phyloP scores from a whole-genome alignment of 2,797 vertebrate genomes.

The Carduelis carduelis region DNA sequence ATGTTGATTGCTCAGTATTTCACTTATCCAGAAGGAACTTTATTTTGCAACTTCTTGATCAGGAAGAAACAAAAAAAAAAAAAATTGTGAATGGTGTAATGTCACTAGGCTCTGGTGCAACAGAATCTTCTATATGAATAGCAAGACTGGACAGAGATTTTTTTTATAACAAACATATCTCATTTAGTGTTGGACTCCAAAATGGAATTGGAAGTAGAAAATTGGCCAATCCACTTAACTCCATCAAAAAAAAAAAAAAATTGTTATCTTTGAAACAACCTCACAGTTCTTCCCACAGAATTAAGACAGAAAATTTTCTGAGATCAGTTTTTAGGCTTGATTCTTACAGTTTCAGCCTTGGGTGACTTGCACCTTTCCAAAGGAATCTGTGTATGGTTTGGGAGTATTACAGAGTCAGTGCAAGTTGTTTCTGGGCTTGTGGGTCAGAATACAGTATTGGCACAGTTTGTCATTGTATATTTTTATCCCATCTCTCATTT shows the following conservation, averaged over 20 bases:
- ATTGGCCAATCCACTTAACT: not conserved
- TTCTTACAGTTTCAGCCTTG: not conserved
- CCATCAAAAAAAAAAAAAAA: not conserved
- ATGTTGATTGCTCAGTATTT: not conserved
- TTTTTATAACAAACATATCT: not conserved
- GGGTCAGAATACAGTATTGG: not conserved
- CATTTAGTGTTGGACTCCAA: not conserved
- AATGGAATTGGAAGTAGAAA: not conserved
- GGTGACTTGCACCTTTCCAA: not conserved
- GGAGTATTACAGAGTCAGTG: not conserved
- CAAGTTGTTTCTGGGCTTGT: not conserved
- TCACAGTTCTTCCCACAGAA: not conserved
- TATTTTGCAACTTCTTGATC: not conserved
- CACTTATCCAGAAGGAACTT: not conserved
- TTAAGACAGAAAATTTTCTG: not conserved
- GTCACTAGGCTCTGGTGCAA: not conserved
- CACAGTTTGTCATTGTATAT: not conserved
- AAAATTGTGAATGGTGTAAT: not conserved
- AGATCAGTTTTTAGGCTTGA: accelerated
- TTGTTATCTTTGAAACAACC: not conserved
- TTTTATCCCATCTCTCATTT: not conserved
- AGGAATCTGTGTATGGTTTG: not conserved
- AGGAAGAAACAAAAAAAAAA: not conserved
- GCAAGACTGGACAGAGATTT: not conserved
- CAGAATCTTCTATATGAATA: not conserved